A percentile compares a stretch with the other conserved stretches of the same genome.
Evolutionary conservation across 2,888 invertebrate species (phyloP).

Genomic region (Hanleya hanleyi): DNA sequence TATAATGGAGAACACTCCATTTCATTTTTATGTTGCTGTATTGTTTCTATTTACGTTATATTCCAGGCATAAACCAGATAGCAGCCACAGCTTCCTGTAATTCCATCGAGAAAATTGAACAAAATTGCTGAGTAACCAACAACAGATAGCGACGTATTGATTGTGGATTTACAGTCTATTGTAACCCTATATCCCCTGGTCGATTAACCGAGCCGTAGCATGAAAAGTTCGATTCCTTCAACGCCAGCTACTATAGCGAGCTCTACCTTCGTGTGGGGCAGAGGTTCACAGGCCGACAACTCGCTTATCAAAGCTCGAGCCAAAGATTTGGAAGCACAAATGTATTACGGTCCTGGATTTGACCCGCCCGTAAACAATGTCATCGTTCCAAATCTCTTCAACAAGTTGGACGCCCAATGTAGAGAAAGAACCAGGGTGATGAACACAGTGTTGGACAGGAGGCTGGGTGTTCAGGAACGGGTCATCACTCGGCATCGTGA

Average conservation of each 20-base stretch:
- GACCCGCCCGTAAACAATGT: constrained; percentile 4
- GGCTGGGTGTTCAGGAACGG: background rate
- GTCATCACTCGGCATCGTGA: background rate
- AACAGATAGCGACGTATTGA: too few relatives aligned
- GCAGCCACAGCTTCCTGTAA: too few relatives aligned
- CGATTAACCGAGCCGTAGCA: too few relatives aligned
- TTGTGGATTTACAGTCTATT: too few relatives aligned
- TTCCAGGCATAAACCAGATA: too few relatives aligned
- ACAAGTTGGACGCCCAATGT: constrained; percentile 8
- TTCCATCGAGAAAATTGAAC: too few relatives aligned
- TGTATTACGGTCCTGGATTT: background rate
- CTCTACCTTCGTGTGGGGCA: background rate
- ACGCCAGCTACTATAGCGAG: background rate
- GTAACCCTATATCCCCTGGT: too few relatives aligned
- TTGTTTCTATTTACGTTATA: too few relatives aligned
- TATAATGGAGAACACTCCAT: too few relatives aligned
- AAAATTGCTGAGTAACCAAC: too few relatives aligned
- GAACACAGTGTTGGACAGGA: constrained; percentile 4
- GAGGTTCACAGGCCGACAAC: background rate
- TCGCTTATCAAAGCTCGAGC: background rate
- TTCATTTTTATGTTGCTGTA: too few relatives aligned
- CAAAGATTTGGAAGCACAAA: background rate
- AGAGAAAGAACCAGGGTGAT: background rate
- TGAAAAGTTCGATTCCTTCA: background rate
- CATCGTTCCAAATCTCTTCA: background rate